Evolutionary conservation across 2,797 vertebrate genomes (phyloP), one percentile per base, ranked within the genome.

Genomic region (Sebastolobus alascanus): DNA sequence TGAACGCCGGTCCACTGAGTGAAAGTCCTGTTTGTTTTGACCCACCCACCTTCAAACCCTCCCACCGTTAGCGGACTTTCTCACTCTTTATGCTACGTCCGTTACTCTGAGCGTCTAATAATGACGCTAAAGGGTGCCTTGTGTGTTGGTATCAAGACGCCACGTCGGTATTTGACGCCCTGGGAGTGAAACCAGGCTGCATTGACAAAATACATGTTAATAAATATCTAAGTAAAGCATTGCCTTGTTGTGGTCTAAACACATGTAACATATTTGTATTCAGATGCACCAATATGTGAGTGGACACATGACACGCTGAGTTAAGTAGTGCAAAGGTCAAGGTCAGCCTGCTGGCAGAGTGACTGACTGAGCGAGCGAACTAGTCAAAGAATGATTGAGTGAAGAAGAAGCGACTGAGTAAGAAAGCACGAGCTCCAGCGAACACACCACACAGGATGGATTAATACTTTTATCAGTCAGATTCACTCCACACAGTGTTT

Each of bases 291-390:
- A 18, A 11, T 29, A 33, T 68, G 56, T 64, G 40, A 56, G 63
- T 7, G 58, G 38, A 70, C 52, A 56, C 52, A 52, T 31, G 59
- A 64, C 60, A 14, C 60, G 1, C 70, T 29, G 22, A 38, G 56
- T 46, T 65, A 77, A 78, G 59, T 63, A 43, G 70, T n/a, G 66
- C 72, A 81, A 78, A 83, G 84, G 83, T 87, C 73, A 83, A 87
- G 88, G 80, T 91, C 83, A 63, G 31, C 38, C 74, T 56, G 79
- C 71, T 60, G 70, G 61, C 14, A 6, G 20, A 52, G 52, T 6
- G 43, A n/a, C 37, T 20, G 73, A 1, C 59, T 25, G 40, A 29
- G 2, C 11, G 2, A 54, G 52, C 0, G 2, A 60, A 35, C 54
- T 6, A 68, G 75, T 46, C n/a, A n/a, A 4, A 8, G 63, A 67